Evolutionary conservation across 2,888 invertebrate genomes (phyloP).

Genomic region (Dinocampus coccinellae): DNA sequence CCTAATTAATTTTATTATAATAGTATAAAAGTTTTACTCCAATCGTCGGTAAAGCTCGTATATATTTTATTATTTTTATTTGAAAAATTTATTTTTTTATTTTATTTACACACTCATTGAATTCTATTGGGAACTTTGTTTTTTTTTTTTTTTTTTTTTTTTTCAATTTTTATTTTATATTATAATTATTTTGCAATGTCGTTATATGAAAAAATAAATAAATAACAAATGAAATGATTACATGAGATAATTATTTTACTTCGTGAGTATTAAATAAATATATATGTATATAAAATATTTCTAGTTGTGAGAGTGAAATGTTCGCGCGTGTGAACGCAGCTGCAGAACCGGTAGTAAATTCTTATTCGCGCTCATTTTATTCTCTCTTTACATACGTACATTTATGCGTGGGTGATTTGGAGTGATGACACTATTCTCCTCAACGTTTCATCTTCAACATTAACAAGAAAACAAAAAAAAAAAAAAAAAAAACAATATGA

Average conservation of each 20-base stretch:
- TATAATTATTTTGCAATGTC: too few species aligned
- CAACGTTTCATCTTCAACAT: constrained; percentile 23
- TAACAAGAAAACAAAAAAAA: too few species aligned
- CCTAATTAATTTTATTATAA: too few species aligned
- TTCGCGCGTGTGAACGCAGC: constrained; percentile 45
- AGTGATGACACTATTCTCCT: constrained; percentile 15
- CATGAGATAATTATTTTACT: constrained; percentile 34
- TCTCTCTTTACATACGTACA: constrained; percentile 16
- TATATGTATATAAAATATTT: not conserved
- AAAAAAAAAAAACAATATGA: not conserved
- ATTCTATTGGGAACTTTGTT: not conserved
- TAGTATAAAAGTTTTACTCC: too few species aligned
- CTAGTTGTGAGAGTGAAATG: not conserved
- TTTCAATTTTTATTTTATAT: too few species aligned
- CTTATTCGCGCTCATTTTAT: constrained; percentile 45
- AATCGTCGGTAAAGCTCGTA: too few species aligned
- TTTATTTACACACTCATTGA: not conserved
- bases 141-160: too few species aligned
- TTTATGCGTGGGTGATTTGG: constrained; percentile 26
- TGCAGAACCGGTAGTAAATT: constrained; percentile 53
- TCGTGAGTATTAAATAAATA: not conserved
- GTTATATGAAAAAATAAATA: too few species aligned
- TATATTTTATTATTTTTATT: too few species aligned
- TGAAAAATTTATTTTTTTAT: too few species aligned
- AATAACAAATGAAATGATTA: too few species aligned